Base-by-base conservation (phyloP, 1,140 invertebrate genomes). In the Drosophila nigromelanica region DNA sequence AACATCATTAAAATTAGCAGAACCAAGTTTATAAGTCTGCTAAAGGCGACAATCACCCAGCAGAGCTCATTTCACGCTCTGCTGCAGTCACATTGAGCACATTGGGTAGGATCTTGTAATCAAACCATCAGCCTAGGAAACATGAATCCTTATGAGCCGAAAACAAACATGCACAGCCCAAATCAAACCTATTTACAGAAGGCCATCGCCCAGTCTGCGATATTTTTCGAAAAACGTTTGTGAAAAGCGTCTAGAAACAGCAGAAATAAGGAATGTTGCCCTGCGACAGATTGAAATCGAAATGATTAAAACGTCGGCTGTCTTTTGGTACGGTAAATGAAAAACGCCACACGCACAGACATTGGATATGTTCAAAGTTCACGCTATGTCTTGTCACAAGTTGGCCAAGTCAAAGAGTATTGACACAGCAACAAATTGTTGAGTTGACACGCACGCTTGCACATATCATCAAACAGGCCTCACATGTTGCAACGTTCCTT, bases 381-480 rank as follows among this genome's bases (percentile, higher is more conserved):
- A 64, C 56, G 61, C 61, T 47, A 50, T 71, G 63, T 52, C 80
- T 79, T 83, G 80, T 69, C 82, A 33, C 62, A 63, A 73, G 50
- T 68, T 59, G 24, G 63, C 45, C 51, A 51, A 76, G 63, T 60
- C 62, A 67, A 78, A 64, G 67, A 58, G 71, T 51, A 71, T 76
- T 86, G 82, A 81, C 82, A 75, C 78, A 76, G 67, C 82, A 81
- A 85, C 82, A 87, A 78, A 75, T 78, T 85, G 64, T 42, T 54
- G 54, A 60, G 61, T 51, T 66, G 48, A 37, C 39, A 43, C 24
- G 18, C 62, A 48, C 60, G 43, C 50, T 47, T 45, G 55, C 18
- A 21, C 24, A 33, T 15, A 11, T 18, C 30, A 24, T 40, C 55
- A 59, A 58, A 63, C 45, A 55, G 45, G 58, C 58, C 48, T 40